Conservation (phyloP, 1,140 invertebrate species). For the Semibalanus balanoides region DNA sequence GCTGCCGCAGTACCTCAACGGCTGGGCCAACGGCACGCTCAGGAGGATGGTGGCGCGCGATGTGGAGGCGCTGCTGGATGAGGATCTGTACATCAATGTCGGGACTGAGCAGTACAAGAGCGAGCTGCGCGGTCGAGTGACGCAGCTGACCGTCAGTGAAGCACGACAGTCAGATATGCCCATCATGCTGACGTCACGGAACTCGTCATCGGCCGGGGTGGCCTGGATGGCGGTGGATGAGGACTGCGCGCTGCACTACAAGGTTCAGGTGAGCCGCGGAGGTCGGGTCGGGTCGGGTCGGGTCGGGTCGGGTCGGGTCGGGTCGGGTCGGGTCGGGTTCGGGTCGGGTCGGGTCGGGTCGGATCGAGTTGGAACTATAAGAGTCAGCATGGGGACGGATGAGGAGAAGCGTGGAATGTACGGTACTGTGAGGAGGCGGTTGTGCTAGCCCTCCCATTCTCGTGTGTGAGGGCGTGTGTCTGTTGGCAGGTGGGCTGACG, state of each 20-base stretch:
- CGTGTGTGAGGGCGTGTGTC: no score
- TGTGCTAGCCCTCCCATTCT: no score
- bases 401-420: no score
- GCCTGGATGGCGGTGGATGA: constrained; percentile 66
- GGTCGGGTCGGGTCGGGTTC: no score
- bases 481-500: no score
- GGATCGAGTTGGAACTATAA: no score
- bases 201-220: constrained; percentile 44
- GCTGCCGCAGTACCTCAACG: constrained; percentile 40
- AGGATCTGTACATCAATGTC: constrained; percentile 57
- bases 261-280: constrained; percentile 49
- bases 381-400: no score
- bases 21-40: constrained; percentile 49
- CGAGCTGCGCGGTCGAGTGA: constrained; percentile 46
- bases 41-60: constrained; percentile 47
- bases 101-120: constrained; percentile 39
- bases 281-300: no score
- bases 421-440: no score
- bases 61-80: constrained; percentile 60
- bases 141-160: constrained; percentile 53
- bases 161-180: constrained; percentile 50
- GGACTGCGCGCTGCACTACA: constrained; percentile 68
- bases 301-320: no score
- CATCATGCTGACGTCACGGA: constrained; percentile 40
- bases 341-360: no score